A percentile compares a stretch with the other conserved stretches of the same genome.
phyloP scores from a whole-genome alignment of 2,888 invertebrate genomes.

The Lasioglossum lativentre region DNA sequence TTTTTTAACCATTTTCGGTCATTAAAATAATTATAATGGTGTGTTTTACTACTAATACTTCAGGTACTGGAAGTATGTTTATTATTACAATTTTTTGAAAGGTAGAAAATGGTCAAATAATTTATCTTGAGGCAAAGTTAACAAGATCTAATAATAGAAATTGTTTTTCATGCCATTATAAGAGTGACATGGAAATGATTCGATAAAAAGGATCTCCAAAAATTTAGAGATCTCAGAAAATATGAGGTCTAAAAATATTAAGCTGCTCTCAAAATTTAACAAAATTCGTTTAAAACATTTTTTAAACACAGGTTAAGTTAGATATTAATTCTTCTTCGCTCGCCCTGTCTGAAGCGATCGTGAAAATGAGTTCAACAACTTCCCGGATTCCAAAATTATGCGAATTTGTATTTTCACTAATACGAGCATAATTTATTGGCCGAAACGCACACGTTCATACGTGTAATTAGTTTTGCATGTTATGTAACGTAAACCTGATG shows the following conservation, averaged over 20 bases:
- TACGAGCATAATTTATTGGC: background rate
- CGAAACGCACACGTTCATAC: background rate
- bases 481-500: background rate
- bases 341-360: background rate
- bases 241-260: too few species aligned
- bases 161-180: too few species aligned
- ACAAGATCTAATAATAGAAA: too few species aligned
- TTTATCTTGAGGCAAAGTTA: background rate
- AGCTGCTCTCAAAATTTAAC: too few species aligned
- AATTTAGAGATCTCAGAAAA: too few species aligned
- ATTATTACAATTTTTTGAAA: background rate
- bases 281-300: too few species aligned
- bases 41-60: background rate
- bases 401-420: background rate
- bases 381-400: background rate
- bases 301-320: too few species aligned
- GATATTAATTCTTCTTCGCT: background rate
- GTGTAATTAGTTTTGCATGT: constrained; percentile 9
- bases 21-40: background rate
- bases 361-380: background rate
- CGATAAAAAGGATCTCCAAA: too few species aligned
- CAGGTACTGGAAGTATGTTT: background rate
- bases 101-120: background rate
- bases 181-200: too few species aligned
- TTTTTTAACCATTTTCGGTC: background rate